These are phyloP conservation scores for Pachliopta kotzebuea DNA, from an alignment of 2,888 invertebrate species.

Conservation along the genomic window DNA sequence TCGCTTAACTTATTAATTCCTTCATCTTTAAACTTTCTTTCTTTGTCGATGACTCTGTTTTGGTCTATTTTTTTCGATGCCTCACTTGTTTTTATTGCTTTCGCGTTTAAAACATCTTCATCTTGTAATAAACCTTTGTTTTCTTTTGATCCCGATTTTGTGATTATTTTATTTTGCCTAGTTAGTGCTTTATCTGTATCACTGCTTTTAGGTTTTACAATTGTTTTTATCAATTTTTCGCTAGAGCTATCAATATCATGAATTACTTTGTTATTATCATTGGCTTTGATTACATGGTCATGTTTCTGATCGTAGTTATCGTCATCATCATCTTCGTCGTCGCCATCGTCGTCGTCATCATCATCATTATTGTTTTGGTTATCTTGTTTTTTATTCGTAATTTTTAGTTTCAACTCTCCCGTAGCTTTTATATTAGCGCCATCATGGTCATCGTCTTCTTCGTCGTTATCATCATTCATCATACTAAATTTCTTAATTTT, in stretches of 20 bases:
- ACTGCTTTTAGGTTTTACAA: slow-evolving; percentile 29
- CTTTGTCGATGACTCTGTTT: slow-evolving; percentile 11
- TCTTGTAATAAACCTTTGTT: slow-evolving; percentile 21
- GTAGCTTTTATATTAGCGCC: slow-evolving; percentile 11
- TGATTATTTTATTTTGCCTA: slow-evolving; percentile 29
- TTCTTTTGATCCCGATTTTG: slow-evolving; percentile 27
- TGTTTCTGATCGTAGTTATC: too few relatives aligned
- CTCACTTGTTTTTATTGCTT: slow-evolving; percentile 25
- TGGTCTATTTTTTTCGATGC: slow-evolving; percentile 14
- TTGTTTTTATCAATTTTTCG: slow-evolving; percentile 29
- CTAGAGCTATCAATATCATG: slow-evolving; percentile 9
- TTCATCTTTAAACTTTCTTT: slow-evolving; percentile 23
- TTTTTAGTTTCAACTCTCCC: slow-evolving; percentile 7
- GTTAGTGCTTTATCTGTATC: slow-evolving; percentile 17
- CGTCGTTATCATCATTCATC: slow-evolving; percentile 37
- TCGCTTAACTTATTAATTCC: slow-evolving; percentile 7
- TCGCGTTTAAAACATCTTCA: slow-evolving; percentile 16
- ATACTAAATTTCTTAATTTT: slow-evolving; percentile 6
- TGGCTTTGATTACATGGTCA: too few relatives aligned
- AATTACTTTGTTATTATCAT: slow-evolving; percentile 34
- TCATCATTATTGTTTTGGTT: slow-evolving; percentile 35
- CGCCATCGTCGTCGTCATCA: slow-evolving; percentile 35
- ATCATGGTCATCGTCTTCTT: slow-evolving; percentile 33
- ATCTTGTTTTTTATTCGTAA: slow-evolving; percentile 21
- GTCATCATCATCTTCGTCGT: slow-evolving; percentile 30